A percentile compares a stretch with the other conserved stretches of the same genome.
These are phyloP conservation scores for Lota lota DNA, from an alignment of 2,113 vertebrate genomes.

Conservation along the genomic window DNA sequence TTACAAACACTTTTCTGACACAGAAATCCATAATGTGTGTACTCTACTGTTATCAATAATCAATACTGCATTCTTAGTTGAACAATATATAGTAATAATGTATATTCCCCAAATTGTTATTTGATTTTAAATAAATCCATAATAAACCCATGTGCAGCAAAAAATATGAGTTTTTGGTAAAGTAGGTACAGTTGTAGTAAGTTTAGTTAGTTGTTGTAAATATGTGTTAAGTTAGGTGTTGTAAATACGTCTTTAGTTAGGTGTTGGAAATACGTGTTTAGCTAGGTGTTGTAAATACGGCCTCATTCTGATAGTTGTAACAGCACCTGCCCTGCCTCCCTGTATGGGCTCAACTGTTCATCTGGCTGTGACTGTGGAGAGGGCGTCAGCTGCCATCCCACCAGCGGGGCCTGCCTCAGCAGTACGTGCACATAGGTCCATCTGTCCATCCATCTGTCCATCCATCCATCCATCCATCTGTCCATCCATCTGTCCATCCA, in stretches of 20 bases:
- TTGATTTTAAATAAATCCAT: too few species aligned
- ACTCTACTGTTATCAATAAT: too few species aligned
- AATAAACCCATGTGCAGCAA: too few species aligned
- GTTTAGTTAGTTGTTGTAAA: neutral
- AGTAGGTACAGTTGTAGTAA: too few species aligned
- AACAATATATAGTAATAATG: too few species aligned
- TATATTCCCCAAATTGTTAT: too few species aligned
- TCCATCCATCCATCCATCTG: too few species aligned
- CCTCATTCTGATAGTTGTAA: slow-evolving; percentile 81
- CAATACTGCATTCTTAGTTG: too few species aligned
- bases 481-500: too few species aligned
- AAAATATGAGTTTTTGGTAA: too few species aligned
- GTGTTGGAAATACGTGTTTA: neutral
- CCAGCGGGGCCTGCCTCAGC: slow-evolving; percentile 77
- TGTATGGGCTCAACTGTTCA: slow-evolving; percentile 87
- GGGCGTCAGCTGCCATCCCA: slow-evolving; percentile 71
- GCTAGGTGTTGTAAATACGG: neutral
- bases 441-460: neutral
- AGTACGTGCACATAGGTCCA: slow-evolving; percentile 66
- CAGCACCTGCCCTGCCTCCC: slow-evolving; percentile 77
- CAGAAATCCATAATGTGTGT: too few species aligned
- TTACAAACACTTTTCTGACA: too few species aligned
- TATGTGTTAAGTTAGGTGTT: neutral
- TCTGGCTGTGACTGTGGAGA: slow-evolving; percentile 75
- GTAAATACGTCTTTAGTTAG: neutral